Percentiles rank a stretch among this genome's conserved stretches.
These are phyloP conservation scores for Blomia tropicalis DNA, from an alignment of 2,888 invertebrate genomes.

Conservation along the genomic window DNA sequence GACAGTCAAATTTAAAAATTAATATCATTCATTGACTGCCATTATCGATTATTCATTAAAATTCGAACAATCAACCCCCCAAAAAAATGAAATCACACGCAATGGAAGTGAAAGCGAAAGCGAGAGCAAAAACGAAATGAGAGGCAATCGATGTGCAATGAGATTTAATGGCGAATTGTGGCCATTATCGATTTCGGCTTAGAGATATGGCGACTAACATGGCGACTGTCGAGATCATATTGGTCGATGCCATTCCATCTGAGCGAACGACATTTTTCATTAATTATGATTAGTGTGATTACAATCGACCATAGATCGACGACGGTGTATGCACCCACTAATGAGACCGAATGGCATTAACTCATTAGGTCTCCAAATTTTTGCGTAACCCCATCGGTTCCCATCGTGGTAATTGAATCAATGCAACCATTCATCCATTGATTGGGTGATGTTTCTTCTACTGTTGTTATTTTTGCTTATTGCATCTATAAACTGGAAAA, in stretches of 20 bases:
- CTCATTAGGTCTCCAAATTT: not conserved
- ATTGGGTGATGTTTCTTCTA: too few relatives aligned
- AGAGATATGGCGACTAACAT: not conserved
- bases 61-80: too few relatives aligned
- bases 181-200: not conserved
- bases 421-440: too few relatives aligned
- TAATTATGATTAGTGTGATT: slow-evolving; percentile 4
- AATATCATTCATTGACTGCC: not conserved
- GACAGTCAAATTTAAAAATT: slow-evolving; percentile 7
- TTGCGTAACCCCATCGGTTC: not conserved
- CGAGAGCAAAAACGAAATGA: not conserved
- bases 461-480: too few relatives aligned
- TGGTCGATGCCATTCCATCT: not conserved
- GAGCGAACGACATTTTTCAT: slow-evolving; percentile 5
- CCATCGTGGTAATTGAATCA: not conserved
- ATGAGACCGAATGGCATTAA: not conserved
- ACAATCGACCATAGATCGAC: not conserved
- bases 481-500: too few relatives aligned
- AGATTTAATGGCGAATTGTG: slow-evolving; percentile 7
- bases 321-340: not conserved
- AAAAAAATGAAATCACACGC: too few relatives aligned
- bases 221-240: too few relatives aligned
- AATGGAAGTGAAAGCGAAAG: not conserved
- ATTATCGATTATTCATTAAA: slow-evolving; percentile 13
- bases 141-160: not conserved